A percentile compares a stretch with the other conserved stretches of the same genome.
These are phyloP conservation scores for Caenorhabditis briggsae DNA, from an alignment of 1,140 invertebrate genomes.

Conservation along the genomic window DNA sequence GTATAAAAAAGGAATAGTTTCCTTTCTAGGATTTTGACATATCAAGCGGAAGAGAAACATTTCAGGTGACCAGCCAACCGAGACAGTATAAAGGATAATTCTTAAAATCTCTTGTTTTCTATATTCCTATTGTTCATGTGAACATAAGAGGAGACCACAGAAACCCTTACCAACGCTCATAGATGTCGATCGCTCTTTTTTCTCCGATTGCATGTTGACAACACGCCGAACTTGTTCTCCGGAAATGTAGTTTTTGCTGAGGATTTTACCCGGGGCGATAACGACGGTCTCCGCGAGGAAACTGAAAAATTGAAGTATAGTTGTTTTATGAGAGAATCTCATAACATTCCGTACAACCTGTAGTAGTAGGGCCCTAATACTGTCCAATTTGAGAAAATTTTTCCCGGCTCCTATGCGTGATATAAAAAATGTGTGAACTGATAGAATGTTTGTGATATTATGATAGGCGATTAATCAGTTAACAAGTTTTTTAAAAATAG, in stretches of 20 bases:
- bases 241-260: not conserved
- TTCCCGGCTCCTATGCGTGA: too few species aligned
- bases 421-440: too few species aligned
- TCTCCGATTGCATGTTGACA: not conserved
- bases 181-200: not conserved
- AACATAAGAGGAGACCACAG: not conserved
- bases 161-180: not conserved
- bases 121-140: too few species aligned
- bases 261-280: not conserved
- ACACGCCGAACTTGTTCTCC: not conserved
- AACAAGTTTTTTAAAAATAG: too few species aligned
- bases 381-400: too few species aligned
- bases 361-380: too few species aligned
- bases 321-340: too few species aligned
- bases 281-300: conserved; percentile 4
- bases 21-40: not conserved
- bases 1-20: too few species aligned
- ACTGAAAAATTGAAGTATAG: not conserved
- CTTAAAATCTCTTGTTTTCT: not conserved
- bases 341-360: too few species aligned
- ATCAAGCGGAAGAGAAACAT: not conserved
- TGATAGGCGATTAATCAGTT: too few species aligned
- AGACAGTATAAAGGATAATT: not conserved
- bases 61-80: not conserved
- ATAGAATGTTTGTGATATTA: too few species aligned